phyloP scores from a whole-genome alignment of 2,888 invertebrate species.

The Clistopyga incitator region DNA sequence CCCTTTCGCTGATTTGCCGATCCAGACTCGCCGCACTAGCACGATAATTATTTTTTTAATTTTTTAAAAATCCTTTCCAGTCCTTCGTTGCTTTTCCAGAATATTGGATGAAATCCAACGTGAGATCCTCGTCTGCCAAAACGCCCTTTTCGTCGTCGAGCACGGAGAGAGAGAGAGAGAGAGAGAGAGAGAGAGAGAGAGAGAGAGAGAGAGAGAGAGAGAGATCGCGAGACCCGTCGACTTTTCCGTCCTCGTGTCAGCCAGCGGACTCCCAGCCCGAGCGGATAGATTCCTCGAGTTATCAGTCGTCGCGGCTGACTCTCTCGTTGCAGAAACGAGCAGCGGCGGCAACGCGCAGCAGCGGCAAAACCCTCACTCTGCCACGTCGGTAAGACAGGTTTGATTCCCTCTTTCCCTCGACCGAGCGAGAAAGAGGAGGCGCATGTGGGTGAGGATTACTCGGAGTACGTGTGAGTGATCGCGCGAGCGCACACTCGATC shows the following conservation, averaged over 20 bases:
- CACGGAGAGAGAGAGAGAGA: slow-evolving; percentile 6
- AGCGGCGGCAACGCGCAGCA: slow-evolving; percentile 34
- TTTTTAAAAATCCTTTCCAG: background rate
- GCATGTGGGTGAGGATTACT: slow-evolving; percentile 40
- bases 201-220: background rate
- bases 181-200: no score
- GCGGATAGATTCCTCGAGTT: slow-evolving; percentile 39
- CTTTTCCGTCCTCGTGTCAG: slow-evolving; percentile 67
- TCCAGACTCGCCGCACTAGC: background rate
- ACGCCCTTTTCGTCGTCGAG: slow-evolving; percentile 54
- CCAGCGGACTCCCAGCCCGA: slow-evolving; percentile 57
- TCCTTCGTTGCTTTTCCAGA: background rate
- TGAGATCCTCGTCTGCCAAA: slow-evolving; percentile 37
- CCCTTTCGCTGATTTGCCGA: background rate
- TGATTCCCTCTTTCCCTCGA: background rate
- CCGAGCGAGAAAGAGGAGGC: background rate
- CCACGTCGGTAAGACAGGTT: slow-evolving; percentile 56
- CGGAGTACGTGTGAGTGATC: background rate
- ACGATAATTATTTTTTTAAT: background rate
- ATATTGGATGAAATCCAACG: slow-evolving; percentile 3
- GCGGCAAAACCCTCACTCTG: slow-evolving; percentile 14
- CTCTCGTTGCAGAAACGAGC: slow-evolving; percentile 22
- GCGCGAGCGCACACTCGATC: background rate
- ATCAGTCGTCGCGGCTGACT: slow-evolving; percentile 40
- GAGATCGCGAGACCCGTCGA: slow-evolving; percentile 44